A percentile compares a stretch with the other conserved stretches of the same genome.
These are phyloP conservation scores for Rhagoletis zephyria DNA, from an alignment of 1,140 invertebrate species.

Conservation along the genomic window DNA sequence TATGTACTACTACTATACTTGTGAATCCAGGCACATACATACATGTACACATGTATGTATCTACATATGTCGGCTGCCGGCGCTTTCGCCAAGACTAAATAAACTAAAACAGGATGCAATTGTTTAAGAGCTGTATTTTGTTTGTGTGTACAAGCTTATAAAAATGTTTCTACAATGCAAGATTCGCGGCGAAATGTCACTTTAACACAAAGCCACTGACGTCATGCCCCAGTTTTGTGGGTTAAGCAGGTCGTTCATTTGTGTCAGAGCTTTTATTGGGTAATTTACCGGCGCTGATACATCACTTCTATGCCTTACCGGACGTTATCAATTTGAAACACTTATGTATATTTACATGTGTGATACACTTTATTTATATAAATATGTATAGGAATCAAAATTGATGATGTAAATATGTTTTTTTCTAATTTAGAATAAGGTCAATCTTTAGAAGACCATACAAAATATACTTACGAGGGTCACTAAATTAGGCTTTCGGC, in stretches of 20 bases:
- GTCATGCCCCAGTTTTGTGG: not conserved
- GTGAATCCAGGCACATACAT: no score
- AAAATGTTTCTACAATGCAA: not conserved
- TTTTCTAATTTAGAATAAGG: no score
- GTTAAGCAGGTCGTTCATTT: not conserved
- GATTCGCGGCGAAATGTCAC: not conserved
- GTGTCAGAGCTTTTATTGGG: conserved; percentile 24
- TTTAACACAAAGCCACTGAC: not conserved
- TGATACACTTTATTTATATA: not conserved
- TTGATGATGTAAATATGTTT: no score
- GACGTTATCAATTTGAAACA: conserved; percentile 21
- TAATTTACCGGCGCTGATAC: conserved; percentile 22
- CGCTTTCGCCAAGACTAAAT: not conserved
- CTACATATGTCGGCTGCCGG: not conserved
- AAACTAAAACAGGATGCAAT: conserved; percentile 1
- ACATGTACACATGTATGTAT: no score
- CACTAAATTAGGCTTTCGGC: no score
- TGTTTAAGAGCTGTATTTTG: not conserved
- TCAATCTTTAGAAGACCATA: no score
- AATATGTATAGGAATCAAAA: no score
- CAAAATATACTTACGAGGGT: no score
- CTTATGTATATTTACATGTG: no score
- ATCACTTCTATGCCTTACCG: conserved; percentile 1
- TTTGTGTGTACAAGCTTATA: not conserved
- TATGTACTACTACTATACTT: not conserved